A percentile compares a stretch with the other conserved stretches of the same genome.
phyloP scores from a whole-genome alignment of 2,797 vertebrate genomes.

The Lemur catta region DNA sequence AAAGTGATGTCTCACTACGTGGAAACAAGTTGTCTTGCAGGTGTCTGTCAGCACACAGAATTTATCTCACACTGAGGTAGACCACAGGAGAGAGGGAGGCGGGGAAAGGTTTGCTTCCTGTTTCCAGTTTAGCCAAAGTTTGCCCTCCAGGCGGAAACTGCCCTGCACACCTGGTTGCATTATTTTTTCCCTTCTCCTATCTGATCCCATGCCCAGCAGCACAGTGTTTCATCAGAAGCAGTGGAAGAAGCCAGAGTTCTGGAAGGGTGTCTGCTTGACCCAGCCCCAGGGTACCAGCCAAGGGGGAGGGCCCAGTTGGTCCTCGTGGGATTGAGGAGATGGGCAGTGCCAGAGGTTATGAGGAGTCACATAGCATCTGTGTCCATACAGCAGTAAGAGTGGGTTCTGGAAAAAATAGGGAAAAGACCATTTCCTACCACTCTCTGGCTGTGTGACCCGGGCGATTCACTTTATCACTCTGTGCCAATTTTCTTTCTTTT shows the following conservation, averaged over 20 bases:
- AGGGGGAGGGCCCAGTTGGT: not conserved
- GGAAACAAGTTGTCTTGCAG: not conserved
- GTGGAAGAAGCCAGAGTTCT: not conserved
- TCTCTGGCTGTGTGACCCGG: not conserved
- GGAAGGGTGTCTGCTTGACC: not conserved
- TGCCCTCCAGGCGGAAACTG: not conserved
- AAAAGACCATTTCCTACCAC: not conserved
- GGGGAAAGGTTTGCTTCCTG: not conserved
- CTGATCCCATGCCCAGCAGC: too few relatives aligned
- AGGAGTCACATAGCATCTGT: not conserved
- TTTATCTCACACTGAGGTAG: too few relatives aligned
- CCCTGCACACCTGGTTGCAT: not conserved
- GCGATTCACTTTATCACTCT: not conserved
- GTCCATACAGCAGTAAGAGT: not conserved
- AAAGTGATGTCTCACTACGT: not conserved
- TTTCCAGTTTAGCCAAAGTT: not conserved
- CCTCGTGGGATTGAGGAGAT: not conserved
- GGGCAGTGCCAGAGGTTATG: fast-evolving
- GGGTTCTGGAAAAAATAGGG: not conserved
- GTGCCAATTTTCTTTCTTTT: not conserved
- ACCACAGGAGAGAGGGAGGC: not conserved
- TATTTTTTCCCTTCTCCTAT: not conserved
- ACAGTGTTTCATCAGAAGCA: not conserved
- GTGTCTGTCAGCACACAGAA: not conserved
- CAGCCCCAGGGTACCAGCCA: not conserved